Evolutionary conservation across 2,888 invertebrate genomes (phyloP).

Genomic region (Hypomecis punctinalis): DNA sequence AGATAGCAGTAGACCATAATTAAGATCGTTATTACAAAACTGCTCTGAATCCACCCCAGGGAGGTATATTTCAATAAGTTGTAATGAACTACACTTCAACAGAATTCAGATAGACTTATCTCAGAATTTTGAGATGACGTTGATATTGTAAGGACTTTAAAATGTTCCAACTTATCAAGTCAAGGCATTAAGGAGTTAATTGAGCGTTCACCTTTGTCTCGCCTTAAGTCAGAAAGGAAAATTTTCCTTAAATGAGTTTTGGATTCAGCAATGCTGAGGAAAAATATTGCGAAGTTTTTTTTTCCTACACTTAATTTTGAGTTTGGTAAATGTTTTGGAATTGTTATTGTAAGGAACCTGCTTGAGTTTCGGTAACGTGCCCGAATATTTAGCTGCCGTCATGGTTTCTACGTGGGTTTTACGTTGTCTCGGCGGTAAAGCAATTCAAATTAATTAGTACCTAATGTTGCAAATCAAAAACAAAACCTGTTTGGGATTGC

Average conservation of each 20-base stretch:
- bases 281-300: constrained; percentile 31
- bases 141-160: constrained; percentile 16
- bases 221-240: constrained; percentile 40
- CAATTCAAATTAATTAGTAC: too few species aligned
- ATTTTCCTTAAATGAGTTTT: constrained; percentile 37
- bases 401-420: constrained; percentile 1
- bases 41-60: constrained; percentile 23
- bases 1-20: constrained; percentile 34
- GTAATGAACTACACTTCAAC: constrained; percentile 18
- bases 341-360: neutral
- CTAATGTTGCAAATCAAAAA: too few species aligned
- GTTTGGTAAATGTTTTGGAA: neutral
- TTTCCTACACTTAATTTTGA: constrained; percentile 29
- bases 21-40: constrained; percentile 30
- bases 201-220: constrained; percentile 44
- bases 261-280: constrained; percentile 38
- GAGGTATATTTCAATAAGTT: constrained; percentile 31
- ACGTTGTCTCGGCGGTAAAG: too few species aligned
- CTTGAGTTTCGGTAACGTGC: neutral
- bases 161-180: constrained; percentile 43
- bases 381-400: neutral
- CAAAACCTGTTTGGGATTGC: too few species aligned
- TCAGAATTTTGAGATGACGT: constrained; percentile 7
- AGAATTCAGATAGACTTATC: constrained; percentile 16
- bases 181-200: constrained; percentile 44